Conservation (phyloP, 2,797 vertebrate species). For the Pelobates cultripes region DNA sequence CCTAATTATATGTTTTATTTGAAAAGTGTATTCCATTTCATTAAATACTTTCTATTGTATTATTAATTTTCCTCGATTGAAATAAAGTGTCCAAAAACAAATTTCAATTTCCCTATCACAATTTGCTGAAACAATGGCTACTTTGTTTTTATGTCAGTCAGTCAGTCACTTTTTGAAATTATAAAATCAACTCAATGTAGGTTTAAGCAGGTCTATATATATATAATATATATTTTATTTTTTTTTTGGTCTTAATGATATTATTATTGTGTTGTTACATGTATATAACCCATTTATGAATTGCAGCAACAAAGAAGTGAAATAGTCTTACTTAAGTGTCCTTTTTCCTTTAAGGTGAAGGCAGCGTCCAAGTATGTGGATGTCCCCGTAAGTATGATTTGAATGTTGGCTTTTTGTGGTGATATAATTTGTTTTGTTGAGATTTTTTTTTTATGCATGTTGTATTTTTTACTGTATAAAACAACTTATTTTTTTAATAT, state of each 20-base stretch:
- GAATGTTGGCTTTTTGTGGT: constrained; percentile 62
- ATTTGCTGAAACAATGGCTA: constrained; percentile 45
- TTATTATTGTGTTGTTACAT: too few species aligned
- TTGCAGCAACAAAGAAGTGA: not conserved
- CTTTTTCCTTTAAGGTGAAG: constrained; percentile 88
- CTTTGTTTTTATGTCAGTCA: constrained; percentile 28
- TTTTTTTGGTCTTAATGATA: too few species aligned
- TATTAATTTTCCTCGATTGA: not conserved
- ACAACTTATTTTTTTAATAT: not conserved
- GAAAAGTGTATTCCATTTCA: not conserved
- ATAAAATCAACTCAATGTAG: constrained; percentile 11
- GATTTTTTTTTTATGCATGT: constrained; percentile 36
- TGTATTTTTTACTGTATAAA: not conserved
- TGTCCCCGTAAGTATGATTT: constrained; percentile 91
- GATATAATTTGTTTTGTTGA: constrained; percentile 3
- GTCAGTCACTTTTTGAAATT: not conserved
- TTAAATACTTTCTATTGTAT: not conserved
- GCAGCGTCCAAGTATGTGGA: constrained; percentile 99
- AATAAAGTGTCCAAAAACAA: constrained; percentile 13
- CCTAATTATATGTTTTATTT: not conserved
- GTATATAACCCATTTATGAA: not conserved
- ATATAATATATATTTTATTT: too few species aligned
- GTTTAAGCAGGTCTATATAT: too few species aligned
- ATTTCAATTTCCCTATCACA: constrained; percentile 16
- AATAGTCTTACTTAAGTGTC: constrained; percentile 38